A percentile compares a stretch with the other conserved stretches of the same genome.
Conservation (phyloP, 2,888 invertebrate genomes). For the Dendrolimus pini region DNA sequence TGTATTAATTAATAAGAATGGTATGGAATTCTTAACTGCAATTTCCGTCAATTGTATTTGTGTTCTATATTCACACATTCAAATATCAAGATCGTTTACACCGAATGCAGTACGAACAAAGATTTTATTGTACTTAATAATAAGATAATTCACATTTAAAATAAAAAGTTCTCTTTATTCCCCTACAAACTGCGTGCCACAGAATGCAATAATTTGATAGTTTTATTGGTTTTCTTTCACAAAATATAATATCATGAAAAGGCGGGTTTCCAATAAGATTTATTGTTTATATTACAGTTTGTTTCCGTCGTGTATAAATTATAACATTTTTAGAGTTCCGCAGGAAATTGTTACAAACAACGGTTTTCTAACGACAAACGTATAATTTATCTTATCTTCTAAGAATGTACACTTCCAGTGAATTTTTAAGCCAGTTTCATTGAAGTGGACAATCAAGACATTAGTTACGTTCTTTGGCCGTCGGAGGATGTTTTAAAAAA, state of each 20-base stretch:
- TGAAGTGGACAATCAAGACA: no score
- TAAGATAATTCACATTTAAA: constrained; percentile 52
- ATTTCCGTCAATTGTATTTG: no score
- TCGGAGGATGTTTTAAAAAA: no score
- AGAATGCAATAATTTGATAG: constrained; percentile 63
- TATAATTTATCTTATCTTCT: background rate
- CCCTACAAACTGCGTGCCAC: constrained; percentile 43
- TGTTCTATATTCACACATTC: background rate
- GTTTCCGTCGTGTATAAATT: constrained; percentile 57
- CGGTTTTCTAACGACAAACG: background rate
- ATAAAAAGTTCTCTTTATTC: constrained; percentile 52
- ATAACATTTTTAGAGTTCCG: constrained; percentile 16
- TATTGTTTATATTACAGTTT: constrained; percentile 60
- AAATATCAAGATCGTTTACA: constrained; percentile 38
- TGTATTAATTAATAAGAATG: no score
- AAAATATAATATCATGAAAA: constrained; percentile 52
- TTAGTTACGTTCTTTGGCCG: no score
- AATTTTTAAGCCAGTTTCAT: no score
- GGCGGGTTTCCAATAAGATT: constrained; percentile 45
- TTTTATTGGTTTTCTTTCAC: constrained; percentile 55
- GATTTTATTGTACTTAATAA: constrained; percentile 64
- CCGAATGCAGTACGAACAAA: constrained; percentile 36
- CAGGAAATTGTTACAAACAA: background rate
- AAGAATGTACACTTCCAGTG: background rate
- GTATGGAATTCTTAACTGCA: no score